Evolutionary conservation across 2,797 vertebrate species (phyloP).

Genomic region (Nothura maculosa): DNA sequence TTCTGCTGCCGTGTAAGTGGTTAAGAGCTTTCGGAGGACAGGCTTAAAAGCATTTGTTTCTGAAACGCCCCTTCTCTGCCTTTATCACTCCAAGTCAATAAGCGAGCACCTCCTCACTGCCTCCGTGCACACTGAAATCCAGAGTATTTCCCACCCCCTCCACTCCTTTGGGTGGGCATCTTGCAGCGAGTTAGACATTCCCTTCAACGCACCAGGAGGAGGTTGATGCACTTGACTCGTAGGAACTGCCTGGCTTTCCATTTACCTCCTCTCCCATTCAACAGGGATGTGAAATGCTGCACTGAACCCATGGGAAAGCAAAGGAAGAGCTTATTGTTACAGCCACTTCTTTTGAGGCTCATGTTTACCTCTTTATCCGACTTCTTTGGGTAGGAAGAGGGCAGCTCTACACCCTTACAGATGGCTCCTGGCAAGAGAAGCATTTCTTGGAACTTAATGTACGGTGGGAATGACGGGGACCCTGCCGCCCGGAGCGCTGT

Average conservation of each 20-base stretch:
- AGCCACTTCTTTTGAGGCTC: neutral
- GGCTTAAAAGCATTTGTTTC: neutral
- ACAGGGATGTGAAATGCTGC: neutral
- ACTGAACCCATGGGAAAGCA: neutral
- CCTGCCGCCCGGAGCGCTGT: neutral
- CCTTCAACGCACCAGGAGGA: neutral
- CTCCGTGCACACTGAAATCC: neutral
- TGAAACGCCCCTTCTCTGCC: neutral
- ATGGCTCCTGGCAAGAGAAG: slow-evolving; percentile 24
- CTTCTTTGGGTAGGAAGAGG: neutral
- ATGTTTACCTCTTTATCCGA: neutral
- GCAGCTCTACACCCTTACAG: neutral
- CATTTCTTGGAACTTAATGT: neutral
- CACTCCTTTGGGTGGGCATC: neutral
- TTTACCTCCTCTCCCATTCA: neutral
- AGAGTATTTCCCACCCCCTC: neutral
- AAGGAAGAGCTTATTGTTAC: neutral
- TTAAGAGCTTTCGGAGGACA: neutral
- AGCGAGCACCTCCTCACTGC: neutral
- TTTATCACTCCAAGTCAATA: neutral
- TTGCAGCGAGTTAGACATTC: neutral
- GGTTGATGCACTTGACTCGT: neutral
- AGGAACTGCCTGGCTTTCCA: neutral
- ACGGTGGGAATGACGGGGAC: neutral
- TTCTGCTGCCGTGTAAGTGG: neutral